Conservation (phyloP, 2,888 invertebrate species). For the Leptopilina myrica region DNA sequence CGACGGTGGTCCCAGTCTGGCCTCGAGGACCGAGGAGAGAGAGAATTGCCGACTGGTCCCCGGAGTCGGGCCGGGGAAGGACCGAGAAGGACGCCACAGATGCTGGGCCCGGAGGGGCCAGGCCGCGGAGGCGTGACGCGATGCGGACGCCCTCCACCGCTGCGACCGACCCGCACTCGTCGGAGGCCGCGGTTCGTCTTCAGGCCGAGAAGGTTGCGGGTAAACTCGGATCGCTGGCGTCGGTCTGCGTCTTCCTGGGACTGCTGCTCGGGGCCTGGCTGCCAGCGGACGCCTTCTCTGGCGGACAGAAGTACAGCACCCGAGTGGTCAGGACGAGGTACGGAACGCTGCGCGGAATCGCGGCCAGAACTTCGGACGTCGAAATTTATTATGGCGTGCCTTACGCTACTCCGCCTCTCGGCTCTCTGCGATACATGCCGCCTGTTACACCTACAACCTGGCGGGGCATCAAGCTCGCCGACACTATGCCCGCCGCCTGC, state of each 20-base stretch:
- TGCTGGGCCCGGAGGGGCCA: conserved; percentile 73
- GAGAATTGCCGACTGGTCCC: conserved; percentile 46
- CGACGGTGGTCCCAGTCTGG: background rate
- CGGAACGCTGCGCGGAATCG: conserved; percentile 91
- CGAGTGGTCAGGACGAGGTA: conserved; percentile 92
- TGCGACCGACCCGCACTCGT: conserved; percentile 21
- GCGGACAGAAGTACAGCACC: conserved; percentile 88
- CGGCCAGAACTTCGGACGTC: conserved; percentile 89
- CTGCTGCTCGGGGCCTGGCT: conserved; percentile 60
- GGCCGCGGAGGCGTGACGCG: conserved; percentile 76
- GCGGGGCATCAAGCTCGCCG: conserved; percentile 88
- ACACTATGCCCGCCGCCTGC: conserved; percentile 90
- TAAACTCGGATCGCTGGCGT: conserved; percentile 22
- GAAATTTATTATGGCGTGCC: conserved; percentile 96
- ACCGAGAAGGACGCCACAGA: conserved; percentile 67
- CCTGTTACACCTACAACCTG: conserved; percentile 95
- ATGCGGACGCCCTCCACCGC: conserved; percentile 74
- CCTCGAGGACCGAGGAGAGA: conserved; percentile 35
- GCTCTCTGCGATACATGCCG: conserved; percentile 95
- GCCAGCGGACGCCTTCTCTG: conserved; percentile 74
- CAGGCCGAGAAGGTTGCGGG: background rate
- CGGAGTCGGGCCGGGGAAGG: conserved; percentile 31
- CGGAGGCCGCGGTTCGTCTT: background rate
- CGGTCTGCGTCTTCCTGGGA: conserved; percentile 55
- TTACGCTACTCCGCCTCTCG: conserved; percentile 94